These are phyloP conservation scores for Emmelina monodactyla DNA, from an alignment of 2,888 invertebrate species.

Conservation along the genomic window DNA sequence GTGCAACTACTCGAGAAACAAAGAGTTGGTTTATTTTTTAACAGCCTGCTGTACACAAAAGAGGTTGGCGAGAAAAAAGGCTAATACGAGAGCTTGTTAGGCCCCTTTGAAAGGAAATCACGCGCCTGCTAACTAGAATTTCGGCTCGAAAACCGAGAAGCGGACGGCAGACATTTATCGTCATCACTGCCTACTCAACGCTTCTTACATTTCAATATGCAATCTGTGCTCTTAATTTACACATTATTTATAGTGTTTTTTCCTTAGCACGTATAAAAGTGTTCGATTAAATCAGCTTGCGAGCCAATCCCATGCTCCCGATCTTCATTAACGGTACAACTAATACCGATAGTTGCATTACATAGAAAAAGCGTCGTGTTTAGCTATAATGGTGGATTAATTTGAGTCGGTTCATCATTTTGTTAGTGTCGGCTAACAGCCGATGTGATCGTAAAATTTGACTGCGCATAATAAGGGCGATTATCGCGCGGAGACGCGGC, in stretches of 20 bases:
- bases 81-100: slow-evolving; percentile 61
- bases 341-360: slow-evolving; percentile 34
- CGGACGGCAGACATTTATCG: no score
- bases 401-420: slow-evolving; percentile 47
- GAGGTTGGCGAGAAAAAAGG: slow-evolving; percentile 60
- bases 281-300: no score
- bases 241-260: no score
- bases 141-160: slow-evolving; percentile 62
- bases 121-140: slow-evolving; percentile 63
- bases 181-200: no score
- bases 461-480: slow-evolving; percentile 59
- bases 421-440: slow-evolving; percentile 49
- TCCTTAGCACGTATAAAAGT: no score
- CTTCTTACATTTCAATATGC: no score
- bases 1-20: slow-evolving; percentile 63
- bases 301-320: no score
- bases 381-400: slow-evolving; percentile 44
- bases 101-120: slow-evolving; percentile 64
- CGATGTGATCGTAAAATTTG: slow-evolving; percentile 61
- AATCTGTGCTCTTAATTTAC: no score
- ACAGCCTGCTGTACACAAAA: slow-evolving; percentile 65
- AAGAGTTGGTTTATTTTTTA: slow-evolving; percentile 66
- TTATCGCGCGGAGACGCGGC: slow-evolving; percentile 39
- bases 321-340: slow-evolving; percentile 33
- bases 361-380: slow-evolving; percentile 35